Evolutionary conservation across 2,797 vertebrate genomes (phyloP), one percentile per base, ranked within the genome.

Genomic region (Coranthus polyacanthus): DNA sequence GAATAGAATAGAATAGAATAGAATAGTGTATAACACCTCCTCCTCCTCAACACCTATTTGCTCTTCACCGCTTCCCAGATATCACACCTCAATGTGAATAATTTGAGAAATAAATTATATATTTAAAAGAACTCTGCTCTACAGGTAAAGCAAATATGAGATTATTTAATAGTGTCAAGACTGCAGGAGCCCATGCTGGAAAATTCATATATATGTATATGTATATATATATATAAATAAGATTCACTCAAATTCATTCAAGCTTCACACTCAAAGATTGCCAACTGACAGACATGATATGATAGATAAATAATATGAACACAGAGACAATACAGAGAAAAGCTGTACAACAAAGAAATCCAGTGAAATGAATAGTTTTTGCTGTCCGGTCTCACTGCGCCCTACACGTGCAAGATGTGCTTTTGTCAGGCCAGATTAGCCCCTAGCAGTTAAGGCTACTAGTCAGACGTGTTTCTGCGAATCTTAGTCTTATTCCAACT

Each of bases 401-500:
- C 32, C 18, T 4, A 59, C 43, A 74, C 51, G 18, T 42, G 44
- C 22, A 41, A 75, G 58, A 79, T 75, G 44, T 60, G 54, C 64
- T 72, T 83, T 74, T 36, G 7, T 75, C 79, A 60, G 52, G 38
- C 44, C 62, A 72, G 78, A 89, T 85, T 68, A 78, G 41, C 57
- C 54, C 44, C 24, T 15, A 45, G 62, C 65, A 75, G 41, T 60
- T 79, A 75, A 84, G 62, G 66, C 76, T 79, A 69, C 70, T 74
- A 89, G 75, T 87, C 80, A 80, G 79, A 82, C 43, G 12, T 68
- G 70, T 74, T 83, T 42, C 72, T 39, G 51, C 76, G 71, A 68
- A 76, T 72, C 45, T 71, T 58, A 37, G 52, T 88, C 79, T 72
- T 78, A 69, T 66, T 80, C 75, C 60, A 79, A 71, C 59, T 57